Evolutionary conservation across 1,140 invertebrate species (phyloP).

Genomic region (Popillia japonica): DNA sequence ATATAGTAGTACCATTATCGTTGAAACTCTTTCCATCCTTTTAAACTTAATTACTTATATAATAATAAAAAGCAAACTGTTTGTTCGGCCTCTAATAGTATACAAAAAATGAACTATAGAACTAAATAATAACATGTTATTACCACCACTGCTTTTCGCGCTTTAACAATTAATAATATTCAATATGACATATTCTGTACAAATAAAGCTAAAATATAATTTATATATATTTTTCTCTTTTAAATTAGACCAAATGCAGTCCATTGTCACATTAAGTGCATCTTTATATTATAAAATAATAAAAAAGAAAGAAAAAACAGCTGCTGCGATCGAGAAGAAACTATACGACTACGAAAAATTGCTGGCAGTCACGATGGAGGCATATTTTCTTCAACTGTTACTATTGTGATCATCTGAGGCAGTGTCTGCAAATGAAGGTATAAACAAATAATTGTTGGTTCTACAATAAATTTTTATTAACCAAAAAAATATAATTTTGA

Average conservation of each 20-base stretch:
- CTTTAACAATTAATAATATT: conserved; percentile 49
- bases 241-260: conserved; percentile 56
- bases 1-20: neutral
- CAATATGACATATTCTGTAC: conserved; percentile 55
- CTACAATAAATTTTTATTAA: too few species aligned
- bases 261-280: conserved; percentile 57
- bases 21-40: neutral
- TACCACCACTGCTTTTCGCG: conserved; percentile 50
- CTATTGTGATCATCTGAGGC: conserved; percentile 48
- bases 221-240: conserved; percentile 47
- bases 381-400: conserved; percentile 45
- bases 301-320: conserved; percentile 53
- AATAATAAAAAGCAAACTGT: conserved; percentile 45
- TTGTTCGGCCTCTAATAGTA: conserved; percentile 42
- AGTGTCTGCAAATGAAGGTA: conserved; percentile 51
- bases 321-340: conserved; percentile 52
- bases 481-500: too few species aligned
- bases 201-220: conserved; percentile 61
- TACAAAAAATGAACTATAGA: conserved; percentile 43
- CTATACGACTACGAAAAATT: conserved; percentile 46
- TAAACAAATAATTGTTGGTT: conserved; percentile 32
- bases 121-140: conserved; percentile 44
- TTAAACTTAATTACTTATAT: conserved; percentile 40
- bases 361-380: conserved; percentile 60
- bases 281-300: conserved; percentile 3